Conservation (phyloP, 2,797 vertebrate species). For the Gambusia yucatana region DNA sequence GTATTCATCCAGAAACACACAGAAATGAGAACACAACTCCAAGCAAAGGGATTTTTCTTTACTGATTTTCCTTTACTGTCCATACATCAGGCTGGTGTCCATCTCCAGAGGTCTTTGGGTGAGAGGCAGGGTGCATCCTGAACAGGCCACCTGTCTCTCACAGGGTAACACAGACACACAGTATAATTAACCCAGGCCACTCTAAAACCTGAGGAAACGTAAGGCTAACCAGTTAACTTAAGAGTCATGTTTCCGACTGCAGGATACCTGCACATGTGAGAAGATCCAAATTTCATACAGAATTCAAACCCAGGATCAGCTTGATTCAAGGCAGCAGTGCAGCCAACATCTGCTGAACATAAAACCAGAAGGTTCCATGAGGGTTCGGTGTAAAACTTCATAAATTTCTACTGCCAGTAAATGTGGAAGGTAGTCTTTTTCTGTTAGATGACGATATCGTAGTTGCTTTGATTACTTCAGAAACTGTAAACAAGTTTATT, state of each 20-base stretch:
- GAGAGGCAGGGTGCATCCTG: background rate
- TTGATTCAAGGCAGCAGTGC: background rate
- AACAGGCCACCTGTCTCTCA: background rate
- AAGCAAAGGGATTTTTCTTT: background rate
- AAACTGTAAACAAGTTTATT: background rate
- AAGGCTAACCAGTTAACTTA: background rate
- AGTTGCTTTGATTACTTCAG: background rate
- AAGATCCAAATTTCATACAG: background rate
- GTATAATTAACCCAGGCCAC: background rate
- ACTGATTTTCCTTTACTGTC: background rate
- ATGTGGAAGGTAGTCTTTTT: background rate
- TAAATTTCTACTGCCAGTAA: background rate
- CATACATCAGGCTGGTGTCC: background rate
- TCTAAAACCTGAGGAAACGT: background rate
- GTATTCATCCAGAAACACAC: conserved; percentile 1
- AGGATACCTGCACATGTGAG: background rate
- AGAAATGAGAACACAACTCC: conserved; percentile 7
- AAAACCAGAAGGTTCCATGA: background rate
- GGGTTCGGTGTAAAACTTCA: background rate
- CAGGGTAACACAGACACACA: background rate
- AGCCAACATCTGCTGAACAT: background rate
- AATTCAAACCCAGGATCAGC: background rate
- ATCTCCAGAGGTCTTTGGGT: background rate
- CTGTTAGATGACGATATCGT: background rate
- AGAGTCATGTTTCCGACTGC: background rate